A percentile compares a stretch with the other conserved stretches of the same genome.
phyloP scores from a whole-genome alignment of 2,113 vertebrate genomes.

The Anhinga anhinga region DNA sequence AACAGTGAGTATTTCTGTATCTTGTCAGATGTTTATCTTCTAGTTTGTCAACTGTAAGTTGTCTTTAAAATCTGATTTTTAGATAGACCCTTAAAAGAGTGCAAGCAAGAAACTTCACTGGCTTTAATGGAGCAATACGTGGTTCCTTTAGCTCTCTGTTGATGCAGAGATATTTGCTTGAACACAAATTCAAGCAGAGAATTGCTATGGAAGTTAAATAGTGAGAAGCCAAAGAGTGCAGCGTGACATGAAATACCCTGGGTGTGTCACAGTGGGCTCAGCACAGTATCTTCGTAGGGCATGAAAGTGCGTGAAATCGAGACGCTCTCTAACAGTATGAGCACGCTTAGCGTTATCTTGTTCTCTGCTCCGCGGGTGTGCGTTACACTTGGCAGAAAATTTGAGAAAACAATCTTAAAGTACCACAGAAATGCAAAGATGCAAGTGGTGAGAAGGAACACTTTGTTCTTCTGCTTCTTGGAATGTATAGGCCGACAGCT shows the following conservation, averaged over 20 bases:
- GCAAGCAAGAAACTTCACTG: neutral
- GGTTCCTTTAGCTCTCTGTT: neutral
- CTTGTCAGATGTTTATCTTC: neutral
- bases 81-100: neutral
- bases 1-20: neutral
- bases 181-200: neutral
- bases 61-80: neutral
- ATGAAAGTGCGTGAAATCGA: neutral
- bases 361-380: neutral
- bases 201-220: neutral
- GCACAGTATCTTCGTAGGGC: neutral
- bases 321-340: neutral
- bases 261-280: neutral
- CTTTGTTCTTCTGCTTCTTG: neutral
- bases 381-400: neutral
- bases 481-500: neutral
- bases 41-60: neutral
- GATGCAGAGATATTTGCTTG: neutral
- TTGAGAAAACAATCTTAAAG: neutral
- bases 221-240: neutral
- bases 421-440: neutral
- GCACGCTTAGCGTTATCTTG: neutral
- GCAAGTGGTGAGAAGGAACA: neutral
- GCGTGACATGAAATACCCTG: neutral
- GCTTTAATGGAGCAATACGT: neutral